Evolutionary conservation across 1,140 invertebrate species (phyloP), one percentile per base, ranked within the genome.

Genomic region (Phocides pigmalion): DNA sequence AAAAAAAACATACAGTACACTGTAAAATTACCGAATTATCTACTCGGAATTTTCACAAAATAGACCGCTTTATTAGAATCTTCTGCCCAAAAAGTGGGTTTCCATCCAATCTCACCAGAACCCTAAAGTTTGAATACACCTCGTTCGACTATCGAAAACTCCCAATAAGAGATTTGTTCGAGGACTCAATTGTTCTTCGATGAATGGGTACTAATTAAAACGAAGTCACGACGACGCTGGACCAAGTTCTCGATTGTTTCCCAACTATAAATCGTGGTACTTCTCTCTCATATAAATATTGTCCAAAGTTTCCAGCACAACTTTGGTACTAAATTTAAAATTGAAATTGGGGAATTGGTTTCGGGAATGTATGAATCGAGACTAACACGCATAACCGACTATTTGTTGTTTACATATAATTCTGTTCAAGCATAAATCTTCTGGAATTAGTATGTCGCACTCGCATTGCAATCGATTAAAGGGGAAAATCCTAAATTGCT

Each of bases 201-300:
- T 88, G 88, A 90, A 90, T 90, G 84, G 84, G 83, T 74, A 83
- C 84, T 90, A 90, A 90, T 90, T 90, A 90, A 88, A 90, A 90
- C 80, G 84, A 85, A 87, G 84, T 87, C 84, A 82, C 76, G 78
- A 76, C 81, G 79, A 70, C 71, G 79, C 77, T 69, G 78, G 84
- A 82, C 82, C 77, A 85, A 89, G 72, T 90, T 87, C 68, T 66
- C 81, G 76, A 89, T 89, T 89, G 84, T 89, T 85, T 81, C 75
- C 76, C 62, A 78, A 87, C 84, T 86, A 88, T 87, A 87, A 89
- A 88, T 90, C 84, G 82, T 74, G 64, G 76, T 63, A 62, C 74
- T 64, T 66, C 70, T 74, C 77, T 76, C 81, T 78, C 82, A 86
- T 87, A 87, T 85, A 87, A 85, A 87, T 88, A 88, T 86, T 79